Evolutionary conservation across 2,797 vertebrate genomes (phyloP).

Genomic region (Etheostoma perlongum): DNA sequence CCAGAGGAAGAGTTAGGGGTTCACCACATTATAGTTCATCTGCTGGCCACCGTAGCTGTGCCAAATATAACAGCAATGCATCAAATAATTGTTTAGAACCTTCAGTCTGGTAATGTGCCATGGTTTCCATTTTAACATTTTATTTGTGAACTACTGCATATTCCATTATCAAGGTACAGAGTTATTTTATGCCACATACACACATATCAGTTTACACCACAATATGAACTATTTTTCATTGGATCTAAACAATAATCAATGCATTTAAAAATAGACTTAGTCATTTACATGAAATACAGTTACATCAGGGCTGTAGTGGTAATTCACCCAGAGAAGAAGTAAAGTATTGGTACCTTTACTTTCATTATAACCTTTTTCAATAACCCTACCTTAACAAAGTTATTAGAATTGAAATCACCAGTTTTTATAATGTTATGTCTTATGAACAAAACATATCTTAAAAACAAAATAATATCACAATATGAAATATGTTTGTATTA

Average conservation of each 20-base stretch:
- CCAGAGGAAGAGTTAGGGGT: background rate
- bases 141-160: too few relatives aligned
- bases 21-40: background rate
- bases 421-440: background rate
- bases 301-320: too few relatives aligned
- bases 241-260: background rate
- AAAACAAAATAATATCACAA: background rate
- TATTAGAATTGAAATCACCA: background rate
- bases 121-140: background rate
- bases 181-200: background rate
- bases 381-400: background rate
- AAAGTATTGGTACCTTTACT: background rate
- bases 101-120: background rate
- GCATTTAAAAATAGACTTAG: too few relatives aligned
- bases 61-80: background rate
- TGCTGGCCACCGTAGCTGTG: background rate
- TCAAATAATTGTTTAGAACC: background rate
- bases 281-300: too few relatives aligned
- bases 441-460: background rate
- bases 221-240: background rate
- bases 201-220: background rate
- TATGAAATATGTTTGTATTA: background rate
- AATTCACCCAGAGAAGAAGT: too few relatives aligned
- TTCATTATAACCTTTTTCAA: slow-evolving; percentile 1
- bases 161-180: too few relatives aligned